phyloP scores from a whole-genome alignment of 2,888 invertebrate genomes.

The Eutolmus rufibarbis region DNA sequence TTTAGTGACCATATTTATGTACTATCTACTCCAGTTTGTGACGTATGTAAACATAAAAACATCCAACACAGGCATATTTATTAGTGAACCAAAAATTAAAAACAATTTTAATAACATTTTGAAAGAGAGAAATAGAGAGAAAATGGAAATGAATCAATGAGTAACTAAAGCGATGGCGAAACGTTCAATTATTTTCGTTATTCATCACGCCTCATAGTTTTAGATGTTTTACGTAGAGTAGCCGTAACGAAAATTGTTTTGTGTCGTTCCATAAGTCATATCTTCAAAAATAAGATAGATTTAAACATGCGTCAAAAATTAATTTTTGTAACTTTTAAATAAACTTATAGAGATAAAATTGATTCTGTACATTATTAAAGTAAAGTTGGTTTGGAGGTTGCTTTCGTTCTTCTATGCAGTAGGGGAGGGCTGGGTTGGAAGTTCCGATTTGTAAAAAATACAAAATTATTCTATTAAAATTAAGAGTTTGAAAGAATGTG shows the following conservation, averaged over 20 bases:
- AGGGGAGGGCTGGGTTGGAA: no score
- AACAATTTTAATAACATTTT: background rate
- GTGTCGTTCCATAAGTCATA: background rate
- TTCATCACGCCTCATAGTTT: background rate
- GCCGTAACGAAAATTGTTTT: background rate
- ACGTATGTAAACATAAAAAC: background rate
- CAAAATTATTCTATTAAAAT: no score
- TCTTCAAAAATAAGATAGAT: background rate
- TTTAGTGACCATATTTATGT: background rate
- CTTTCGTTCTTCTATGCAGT: background rate
- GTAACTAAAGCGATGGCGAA: background rate
- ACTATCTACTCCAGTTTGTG: background rate
- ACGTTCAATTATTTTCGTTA: background rate
- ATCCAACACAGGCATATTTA: background rate
- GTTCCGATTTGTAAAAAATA: no score
- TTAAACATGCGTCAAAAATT: background rate
- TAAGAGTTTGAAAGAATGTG: no score
- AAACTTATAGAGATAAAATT: background rate
- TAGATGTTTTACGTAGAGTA: background rate
- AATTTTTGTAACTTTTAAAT: background rate
- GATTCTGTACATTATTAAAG: background rate
- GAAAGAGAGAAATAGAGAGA: background rate
- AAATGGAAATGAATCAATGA: background rate
- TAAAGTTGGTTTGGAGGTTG: background rate
- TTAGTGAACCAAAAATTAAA: background rate